Conservation (phyloP, 2,888 invertebrate genomes). For the Aethes cnicana region DNA sequence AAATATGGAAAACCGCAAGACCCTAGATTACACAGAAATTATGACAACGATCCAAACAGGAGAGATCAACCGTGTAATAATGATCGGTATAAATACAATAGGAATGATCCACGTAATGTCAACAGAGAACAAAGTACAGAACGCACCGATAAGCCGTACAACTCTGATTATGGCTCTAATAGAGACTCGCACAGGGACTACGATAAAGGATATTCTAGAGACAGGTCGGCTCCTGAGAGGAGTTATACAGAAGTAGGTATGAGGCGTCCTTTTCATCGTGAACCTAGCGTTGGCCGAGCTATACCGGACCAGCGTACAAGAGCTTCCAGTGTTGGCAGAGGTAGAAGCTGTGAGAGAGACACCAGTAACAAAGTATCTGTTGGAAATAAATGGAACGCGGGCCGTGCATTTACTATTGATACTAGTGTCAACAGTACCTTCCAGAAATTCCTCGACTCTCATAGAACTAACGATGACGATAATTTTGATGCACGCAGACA, state of each 20-base stretch:
- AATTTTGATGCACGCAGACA: constrained; percentile 53
- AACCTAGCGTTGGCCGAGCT: constrained; percentile 47
- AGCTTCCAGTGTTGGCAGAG: constrained; percentile 42
- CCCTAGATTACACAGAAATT: constrained; percentile 58
- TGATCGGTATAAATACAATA: constrained; percentile 39
- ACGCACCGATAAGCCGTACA: constrained; percentile 41
- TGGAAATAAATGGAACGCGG: constrained; percentile 48
- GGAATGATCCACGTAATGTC: constrained; percentile 34
- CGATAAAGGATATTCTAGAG: constrained; percentile 40
- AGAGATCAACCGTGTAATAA: constrained; percentile 48
- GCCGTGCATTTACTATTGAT: constrained; percentile 64
- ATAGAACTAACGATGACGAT: constrained; percentile 37
- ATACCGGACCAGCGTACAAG: constrained; percentile 35
- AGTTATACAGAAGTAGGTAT: constrained; percentile 39
- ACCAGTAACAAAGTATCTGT: constrained; percentile 48
- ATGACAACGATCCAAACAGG: constrained; percentile 49
- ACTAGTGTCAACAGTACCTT: constrained; percentile 67
- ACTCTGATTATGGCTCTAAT: constrained; percentile 41
- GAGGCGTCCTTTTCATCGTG: constrained; percentile 41
- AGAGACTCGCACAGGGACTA: constrained; percentile 42
- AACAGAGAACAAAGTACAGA: constrained; percentile 46
- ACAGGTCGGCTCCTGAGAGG: constrained; percentile 38
- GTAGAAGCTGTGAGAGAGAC: constrained; percentile 31
- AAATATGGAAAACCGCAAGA: constrained; percentile 48
- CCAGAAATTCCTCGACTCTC: constrained; percentile 48